phyloP scores from a whole-genome alignment of 2,888 invertebrate species.

The Tribolium freemani region DNA sequence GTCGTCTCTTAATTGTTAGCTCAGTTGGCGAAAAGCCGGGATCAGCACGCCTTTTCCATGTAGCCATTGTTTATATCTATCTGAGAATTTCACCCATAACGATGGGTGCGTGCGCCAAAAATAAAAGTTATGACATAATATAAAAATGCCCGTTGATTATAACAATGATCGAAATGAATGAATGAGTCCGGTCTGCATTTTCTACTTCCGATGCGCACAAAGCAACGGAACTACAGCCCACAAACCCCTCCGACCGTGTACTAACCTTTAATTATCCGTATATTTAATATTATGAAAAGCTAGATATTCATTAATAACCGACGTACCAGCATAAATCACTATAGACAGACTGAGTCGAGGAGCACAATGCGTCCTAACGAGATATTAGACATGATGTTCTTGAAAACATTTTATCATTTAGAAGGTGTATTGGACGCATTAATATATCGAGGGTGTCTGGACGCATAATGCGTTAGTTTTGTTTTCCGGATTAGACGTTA shows the following conservation, averaged over 20 bases:
- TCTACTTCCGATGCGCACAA: constrained; percentile 52
- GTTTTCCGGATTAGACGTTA: background rate
- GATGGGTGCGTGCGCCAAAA: constrained; percentile 22
- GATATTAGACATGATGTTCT: constrained; percentile 45
- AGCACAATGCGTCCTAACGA: constrained; percentile 50
- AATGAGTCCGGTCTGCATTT: constrained; percentile 30
- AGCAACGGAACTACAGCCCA: constrained; percentile 60
- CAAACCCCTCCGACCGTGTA: constrained; percentile 51
- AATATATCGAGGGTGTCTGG: constrained; percentile 24
- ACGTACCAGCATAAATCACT: constrained; percentile 51
- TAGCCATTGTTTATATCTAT: constrained; percentile 25
- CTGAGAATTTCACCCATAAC: constrained; percentile 20
- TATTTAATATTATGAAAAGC: constrained; percentile 53
- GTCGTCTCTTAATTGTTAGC: constrained; percentile 1
- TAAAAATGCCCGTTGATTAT: constrained; percentile 16
- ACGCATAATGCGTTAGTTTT: constrained; percentile 25
- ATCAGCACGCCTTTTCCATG: constrained; percentile 36
- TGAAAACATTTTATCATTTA: constrained; percentile 16
- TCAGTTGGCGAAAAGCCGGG: constrained; percentile 29
- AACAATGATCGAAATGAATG: constrained; percentile 38
- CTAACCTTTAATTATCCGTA: constrained; percentile 53
- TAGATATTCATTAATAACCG: constrained; percentile 53
- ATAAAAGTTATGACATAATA: constrained; percentile 27
- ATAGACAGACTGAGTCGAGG: constrained; percentile 42
- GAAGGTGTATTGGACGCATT: constrained; percentile 17